Percentiles rank a stretch among this genome's conserved stretches.
Conservation (phyloP, 2,113 vertebrate genomes). For the Cyrtonyx montezumae region DNA sequence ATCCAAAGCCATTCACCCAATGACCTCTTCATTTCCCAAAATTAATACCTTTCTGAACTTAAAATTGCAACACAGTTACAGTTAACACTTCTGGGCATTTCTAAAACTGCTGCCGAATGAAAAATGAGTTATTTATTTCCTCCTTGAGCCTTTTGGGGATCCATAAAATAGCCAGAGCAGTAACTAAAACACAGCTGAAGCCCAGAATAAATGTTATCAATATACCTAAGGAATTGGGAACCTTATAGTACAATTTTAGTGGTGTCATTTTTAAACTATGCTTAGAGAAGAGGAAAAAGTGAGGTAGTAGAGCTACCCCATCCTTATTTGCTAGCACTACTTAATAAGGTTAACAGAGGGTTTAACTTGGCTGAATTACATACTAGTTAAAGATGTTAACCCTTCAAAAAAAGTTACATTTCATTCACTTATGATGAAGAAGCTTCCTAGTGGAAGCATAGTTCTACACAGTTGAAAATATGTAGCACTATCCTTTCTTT, state of each 20-base stretch:
- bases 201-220: not conserved
- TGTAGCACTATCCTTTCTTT: not conserved
- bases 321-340: not conserved
- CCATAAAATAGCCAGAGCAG: not conserved
- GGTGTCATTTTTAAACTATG: not conserved
- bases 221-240: not conserved
- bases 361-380: not conserved
- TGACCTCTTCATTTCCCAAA: not conserved
- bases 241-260: not conserved
- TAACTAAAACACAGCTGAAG: not conserved
- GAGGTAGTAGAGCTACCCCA: not conserved
- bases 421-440: not conserved
- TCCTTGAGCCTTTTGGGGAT: not conserved
- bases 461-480: not conserved
- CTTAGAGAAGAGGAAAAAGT: not conserved
- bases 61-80: not conserved
- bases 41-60: not conserved
- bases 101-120: not conserved
- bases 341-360: not conserved
- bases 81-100: not conserved
- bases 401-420: not conserved
- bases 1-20: not conserved
- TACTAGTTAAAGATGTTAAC: not conserved
- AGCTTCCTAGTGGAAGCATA: not conserved
- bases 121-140: not conserved